Evolutionary conservation across 2,888 invertebrate species (phyloP).

Genomic region (Campoplex nolae): DNA sequence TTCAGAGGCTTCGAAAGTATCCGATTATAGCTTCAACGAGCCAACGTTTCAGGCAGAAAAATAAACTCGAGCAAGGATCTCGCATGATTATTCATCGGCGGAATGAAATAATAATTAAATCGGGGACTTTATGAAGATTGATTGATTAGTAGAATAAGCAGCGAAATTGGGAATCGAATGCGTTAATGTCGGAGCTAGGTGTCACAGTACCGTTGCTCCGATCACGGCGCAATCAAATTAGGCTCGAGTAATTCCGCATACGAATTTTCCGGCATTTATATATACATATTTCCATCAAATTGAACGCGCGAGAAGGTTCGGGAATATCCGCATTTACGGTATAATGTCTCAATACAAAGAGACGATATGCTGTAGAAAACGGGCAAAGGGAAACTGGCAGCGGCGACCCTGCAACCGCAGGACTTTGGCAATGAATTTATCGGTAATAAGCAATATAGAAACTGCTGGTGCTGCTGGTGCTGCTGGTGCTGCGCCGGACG

Average conservation of each 20-base stretch:
- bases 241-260: not conserved
- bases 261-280: not conserved
- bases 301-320: not conserved
- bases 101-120: not conserved
- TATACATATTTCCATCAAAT: not conserved
- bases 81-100: not conserved
- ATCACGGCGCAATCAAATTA: not conserved
- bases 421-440: slow-evolving; percentile 50
- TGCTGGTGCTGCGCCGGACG: not conserved
- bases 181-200: not conserved
- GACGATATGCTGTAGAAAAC: not conserved
- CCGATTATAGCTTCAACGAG: not conserved
- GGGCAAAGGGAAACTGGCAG: not conserved
- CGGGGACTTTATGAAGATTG: not conserved
- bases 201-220: not conserved
- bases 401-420: not conserved
- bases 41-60: not conserved
- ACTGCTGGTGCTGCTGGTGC: not conserved
- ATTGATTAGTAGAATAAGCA: not conserved
- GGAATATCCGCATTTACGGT: not conserved
- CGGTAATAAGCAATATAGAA: slow-evolving; percentile 54
- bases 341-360: not conserved
- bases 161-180: not conserved
- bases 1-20: not conserved
- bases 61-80: too few species aligned